A percentile compares a stretch with the other conserved stretches of the same genome.
Evolutionary conservation across 2,113 vertebrate genomes (phyloP).

Genomic region (Muntiacus muntjak): DNA sequence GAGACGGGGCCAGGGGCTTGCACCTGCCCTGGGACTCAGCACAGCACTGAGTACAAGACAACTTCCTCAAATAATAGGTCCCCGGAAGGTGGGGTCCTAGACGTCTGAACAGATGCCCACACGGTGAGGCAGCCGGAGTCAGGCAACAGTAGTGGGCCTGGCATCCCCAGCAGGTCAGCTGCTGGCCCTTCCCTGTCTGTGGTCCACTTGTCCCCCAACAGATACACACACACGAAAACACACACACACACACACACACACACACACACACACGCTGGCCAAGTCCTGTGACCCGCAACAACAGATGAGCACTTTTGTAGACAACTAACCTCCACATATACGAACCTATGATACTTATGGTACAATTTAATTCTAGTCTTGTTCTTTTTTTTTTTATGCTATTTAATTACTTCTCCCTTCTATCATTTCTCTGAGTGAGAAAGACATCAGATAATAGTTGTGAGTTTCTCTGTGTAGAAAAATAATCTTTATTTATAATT

Average conservation of each 20-base stretch:
- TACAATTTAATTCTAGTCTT: not conserved
- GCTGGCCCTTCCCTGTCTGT: not conserved
- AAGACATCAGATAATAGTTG: not conserved
- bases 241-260: not conserved
- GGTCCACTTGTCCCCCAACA: not conserved
- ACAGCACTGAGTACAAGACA: not conserved
- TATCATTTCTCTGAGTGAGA: not conserved
- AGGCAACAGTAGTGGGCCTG: not conserved
- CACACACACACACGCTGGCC: not conserved
- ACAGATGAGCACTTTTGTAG: not conserved
- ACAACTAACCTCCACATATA: not conserved
- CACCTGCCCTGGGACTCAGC: not conserved
- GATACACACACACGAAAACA: not conserved
- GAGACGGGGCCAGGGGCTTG: not conserved
- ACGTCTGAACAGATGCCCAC: not conserved
- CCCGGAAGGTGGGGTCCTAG: not conserved
- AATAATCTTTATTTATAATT: not conserved
- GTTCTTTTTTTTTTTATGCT: not conserved
- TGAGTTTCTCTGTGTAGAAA: not conserved
- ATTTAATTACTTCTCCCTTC: not conserved
- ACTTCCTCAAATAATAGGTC: not conserved
- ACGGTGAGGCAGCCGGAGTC: not conserved
- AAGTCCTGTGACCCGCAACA: not conserved
- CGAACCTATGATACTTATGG: not conserved
- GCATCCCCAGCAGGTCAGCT: not conserved